Conservation (phyloP, 1,140 invertebrate species). For the Drosophila truncata region DNA sequence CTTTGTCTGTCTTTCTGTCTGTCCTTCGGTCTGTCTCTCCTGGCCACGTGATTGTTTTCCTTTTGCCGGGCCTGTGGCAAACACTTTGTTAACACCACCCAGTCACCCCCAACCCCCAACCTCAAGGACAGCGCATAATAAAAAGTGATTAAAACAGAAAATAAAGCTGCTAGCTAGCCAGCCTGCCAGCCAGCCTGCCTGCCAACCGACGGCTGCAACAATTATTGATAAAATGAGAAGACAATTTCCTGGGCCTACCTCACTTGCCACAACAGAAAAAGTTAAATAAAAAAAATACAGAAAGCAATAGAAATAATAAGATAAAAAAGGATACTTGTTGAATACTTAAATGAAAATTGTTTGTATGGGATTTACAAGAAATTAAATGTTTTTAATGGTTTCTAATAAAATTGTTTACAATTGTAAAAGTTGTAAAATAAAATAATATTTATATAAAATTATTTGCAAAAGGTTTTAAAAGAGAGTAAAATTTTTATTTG, state of each 20-base stretch:
- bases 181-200: background rate
- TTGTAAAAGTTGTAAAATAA: too few relatives aligned
- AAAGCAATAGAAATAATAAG: background rate
- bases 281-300: background rate
- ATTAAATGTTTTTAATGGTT: background rate
- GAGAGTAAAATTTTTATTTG: too few relatives aligned
- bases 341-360: background rate
- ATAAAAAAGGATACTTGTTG: background rate
- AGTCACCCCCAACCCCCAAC: background rate
- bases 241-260: slow-evolving; percentile 13
- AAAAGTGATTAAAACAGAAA: slow-evolving; percentile 74
- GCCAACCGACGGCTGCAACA: slow-evolving; percentile 7
- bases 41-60: slow-evolving; percentile 76
- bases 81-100: slow-evolving; percentile 52
- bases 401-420: background rate
- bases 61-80: slow-evolving; percentile 61
- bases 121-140: slow-evolving; percentile 57
- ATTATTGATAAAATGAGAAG: slow-evolving; percentile 38
- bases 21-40: slow-evolving; percentile 42
- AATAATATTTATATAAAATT: too few relatives aligned
- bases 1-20: background rate
- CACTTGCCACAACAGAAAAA: background rate
- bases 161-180: slow-evolving; percentile 21
- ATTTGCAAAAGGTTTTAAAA: too few relatives aligned
- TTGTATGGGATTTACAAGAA: background rate